Evolutionary conservation across 2,888 invertebrate genomes (phyloP), one percentile per base, ranked within the genome.

Genomic region (Pteria penguin): DNA sequence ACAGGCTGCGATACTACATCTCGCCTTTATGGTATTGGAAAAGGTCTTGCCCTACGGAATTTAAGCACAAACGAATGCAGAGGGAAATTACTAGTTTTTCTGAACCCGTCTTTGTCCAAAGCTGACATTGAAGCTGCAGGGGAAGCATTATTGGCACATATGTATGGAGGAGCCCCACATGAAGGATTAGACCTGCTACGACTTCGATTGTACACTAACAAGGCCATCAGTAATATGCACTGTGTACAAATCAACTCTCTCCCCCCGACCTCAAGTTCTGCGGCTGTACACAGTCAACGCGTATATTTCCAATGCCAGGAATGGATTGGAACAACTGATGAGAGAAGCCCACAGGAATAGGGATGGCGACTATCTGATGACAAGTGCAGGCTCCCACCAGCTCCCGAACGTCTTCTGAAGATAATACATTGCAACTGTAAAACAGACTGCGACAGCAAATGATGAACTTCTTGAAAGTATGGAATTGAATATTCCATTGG

Each of bases 391-490:
- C n/a, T n/a, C n/a, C n/a, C 45, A 36, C 45, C 45, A 5, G 45
- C 45, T 11, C 45, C 45, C 14, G 45, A 36, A 14, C 5, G 14
- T 11, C 45, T 14, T 36, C 60, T 60, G 60, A 60, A 60, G 4
- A 27, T 60, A 14, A 27, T 60, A 26, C 18, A 27, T 14, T 60
- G 60, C 27, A 60, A 60, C 4, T 60, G 4, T 18, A 60, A 60
- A 18, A 27, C 27, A 5, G 27, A 27, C 4, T 66, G 66, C 52
- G 66, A 52, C 27, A 45, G 32, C 0, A 66, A 27, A 18, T 1
- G 24, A 18, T 66, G 66, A 24, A 66, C 66, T 11, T 66, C 52
- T 18, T 22, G 52, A 26, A 66, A 66, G 18, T 24, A 66, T 66
- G 26, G 45, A n/a, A 1, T 66, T 1, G 66, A 66, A 22, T 66